Evolutionary conservation across 1,140 invertebrate genomes (phyloP), one percentile per base, ranked within the genome.

Genomic region (Popillia japonica): DNA sequence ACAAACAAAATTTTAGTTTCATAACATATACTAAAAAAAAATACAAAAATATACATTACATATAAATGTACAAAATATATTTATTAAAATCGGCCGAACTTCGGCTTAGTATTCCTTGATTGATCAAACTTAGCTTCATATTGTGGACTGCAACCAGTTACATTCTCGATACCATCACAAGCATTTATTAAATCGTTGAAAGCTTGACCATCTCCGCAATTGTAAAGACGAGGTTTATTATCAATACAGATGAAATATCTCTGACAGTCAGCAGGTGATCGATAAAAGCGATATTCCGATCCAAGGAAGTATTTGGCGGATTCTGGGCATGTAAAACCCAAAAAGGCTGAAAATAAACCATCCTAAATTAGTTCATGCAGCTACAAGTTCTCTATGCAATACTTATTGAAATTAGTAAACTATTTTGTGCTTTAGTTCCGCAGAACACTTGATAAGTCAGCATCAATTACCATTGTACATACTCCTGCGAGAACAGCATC

Each of bases 181-280:
- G 90, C 87, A 61, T 91, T 90, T 9, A 90, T 92, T 1, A 92
- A 84, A 22, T 95, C 93, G 80, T 96, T 96, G 86, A 94, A 97
- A 3, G 94, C 95, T 23, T 91, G 90, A 79, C 93, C 94, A 79
- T 92, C 90, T 9, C 92, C 93, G 83, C 96, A 97, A 64, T 91
- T 91, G 76, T 93, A 90, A 34, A 93, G 85, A 2, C 89, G 83
- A 42, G 95, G 95, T 79, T 90, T 91, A 27, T 90, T 90, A 55
- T 94, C 92, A 0, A 96, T 90, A 83, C 96, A 97, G 3, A 96
- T 88, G 85, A 93, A 97, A 84, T 95, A 96, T 82, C 90, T 92
- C 82, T 94, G 92, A 85, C 95, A 96, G 81, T 96, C 93, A 0
- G 78, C 82, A 0, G 88, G 86, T 41, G 88, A 88, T n/a, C 90